Evolutionary conservation across 2,797 vertebrate genomes (phyloP), one percentile per base, ranked within the genome.

Genomic region (Arremon aurantiirostris): DNA sequence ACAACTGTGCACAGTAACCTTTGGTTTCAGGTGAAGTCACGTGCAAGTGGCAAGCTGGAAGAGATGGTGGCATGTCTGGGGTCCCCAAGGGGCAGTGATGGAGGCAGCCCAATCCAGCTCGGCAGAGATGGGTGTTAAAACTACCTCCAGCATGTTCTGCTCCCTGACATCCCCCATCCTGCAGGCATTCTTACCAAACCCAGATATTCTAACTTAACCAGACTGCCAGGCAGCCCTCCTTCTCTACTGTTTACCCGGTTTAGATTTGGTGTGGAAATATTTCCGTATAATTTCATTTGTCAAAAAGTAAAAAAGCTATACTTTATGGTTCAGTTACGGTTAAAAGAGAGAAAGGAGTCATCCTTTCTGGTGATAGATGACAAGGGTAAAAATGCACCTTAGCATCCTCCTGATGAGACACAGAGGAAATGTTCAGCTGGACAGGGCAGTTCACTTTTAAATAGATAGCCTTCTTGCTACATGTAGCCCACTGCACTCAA

Each of bases 1-100:
- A 21, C 0, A 0, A 11, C 15, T 72, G 76, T 49, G n/a, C 0
- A 1, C 19, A 16, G 23, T 16, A 53, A 14, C 35, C 14, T 10
- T 28, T 11, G 1, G 2, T 30, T 23, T 82, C 44, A 16, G 6
- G 24, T 60, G 2, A 3, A 71, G 20, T 64, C 8, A 2, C 1
- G 0, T 19, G 11, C 27, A 75, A 27, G 9, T 28, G 42, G 35
- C 30, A 68, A 63, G 8, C 27, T 76, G 49, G 28, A 59, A 73
- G 28, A 82, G 13, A 46, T 16, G 8, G 19, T n/a, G 24, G n/a
- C 6, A 5, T n/a, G 17, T 4, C 56, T 70, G 12, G 26, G 8
- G 9, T 83, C 42, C 42, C 27, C 1, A 2, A 78, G 24, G 14
- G 20, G 6, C 55, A 91, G 6, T 61, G 8, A 37, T 39, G 35